Evolutionary conservation across 30 jellyfish, hydroid and myxozoan genomes (phyloP).

Genomic region (Catostylus mosaicus): DNA sequence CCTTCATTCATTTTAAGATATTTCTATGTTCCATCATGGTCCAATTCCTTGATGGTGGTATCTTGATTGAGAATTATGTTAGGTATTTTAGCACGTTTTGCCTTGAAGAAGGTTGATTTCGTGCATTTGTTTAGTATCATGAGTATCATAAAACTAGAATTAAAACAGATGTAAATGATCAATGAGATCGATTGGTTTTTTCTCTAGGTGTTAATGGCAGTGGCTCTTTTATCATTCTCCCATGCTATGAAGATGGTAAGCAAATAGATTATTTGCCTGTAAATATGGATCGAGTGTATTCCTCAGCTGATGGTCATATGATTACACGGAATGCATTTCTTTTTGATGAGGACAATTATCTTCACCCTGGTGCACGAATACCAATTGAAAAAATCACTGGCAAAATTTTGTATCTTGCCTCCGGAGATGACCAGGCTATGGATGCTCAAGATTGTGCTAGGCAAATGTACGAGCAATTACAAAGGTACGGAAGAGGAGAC

Average conservation of each 20-base stretch:
- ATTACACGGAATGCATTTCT: background rate
- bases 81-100: no score
- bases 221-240: background rate
- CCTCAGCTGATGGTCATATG: background rate
- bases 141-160: no score
- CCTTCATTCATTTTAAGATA: no score
- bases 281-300: background rate
- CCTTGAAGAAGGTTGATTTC: no score
- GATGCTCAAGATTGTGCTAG: constrained; percentile 4
- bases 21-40: no score
- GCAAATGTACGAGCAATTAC: background rate
- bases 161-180: background rate
- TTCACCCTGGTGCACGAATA: background rate
- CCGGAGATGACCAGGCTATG: constrained; percentile 17
- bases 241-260: background rate
- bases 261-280: background rate
- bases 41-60: no score
- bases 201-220: background rate
- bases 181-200: background rate
- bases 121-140: no score
- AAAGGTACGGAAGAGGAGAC: constrained; percentile 3
- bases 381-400: constrained; percentile 19
- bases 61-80: no score
- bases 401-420: constrained; percentile 21
- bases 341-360: background rate